Evolutionary conservation across 1,140 invertebrate genomes (phyloP).

Genomic region (Planococcus citri): DNA sequence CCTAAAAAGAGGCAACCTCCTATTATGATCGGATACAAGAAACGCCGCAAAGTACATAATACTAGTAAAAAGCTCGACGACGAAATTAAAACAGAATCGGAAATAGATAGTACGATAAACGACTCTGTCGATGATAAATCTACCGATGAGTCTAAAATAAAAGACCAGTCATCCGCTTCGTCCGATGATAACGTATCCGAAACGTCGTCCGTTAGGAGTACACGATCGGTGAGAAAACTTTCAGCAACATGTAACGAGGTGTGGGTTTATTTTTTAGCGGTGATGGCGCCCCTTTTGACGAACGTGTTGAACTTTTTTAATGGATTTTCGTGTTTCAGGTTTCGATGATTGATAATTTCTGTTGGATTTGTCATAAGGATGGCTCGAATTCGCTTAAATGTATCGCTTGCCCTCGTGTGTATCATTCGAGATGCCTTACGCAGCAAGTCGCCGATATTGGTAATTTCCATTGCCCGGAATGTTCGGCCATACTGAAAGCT

Average conservation of each 20-base stretch:
- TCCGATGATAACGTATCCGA: not conserved
- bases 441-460: constrained; percentile 35
- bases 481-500: constrained; percentile 59
- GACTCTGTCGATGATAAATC: not conserved
- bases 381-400: constrained; percentile 49
- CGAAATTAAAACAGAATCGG: not conserved
- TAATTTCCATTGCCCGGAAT: constrained; percentile 80
- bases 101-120: not conserved
- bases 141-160: not conserved
- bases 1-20: not conserved
- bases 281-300: not conserved
- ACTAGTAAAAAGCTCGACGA: not conserved
- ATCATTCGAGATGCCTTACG: constrained; percentile 63
- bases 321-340: not conserved
- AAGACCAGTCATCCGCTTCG: not conserved
- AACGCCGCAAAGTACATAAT: not conserved
- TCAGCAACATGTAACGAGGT: not conserved
- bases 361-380: constrained; percentile 75
- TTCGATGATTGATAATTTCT: constrained; percentile 52
- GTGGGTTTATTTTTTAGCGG: not conserved
- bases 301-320: not conserved
- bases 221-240: not conserved
- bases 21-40: constrained; percentile 7
- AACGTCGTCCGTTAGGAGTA: not conserved
- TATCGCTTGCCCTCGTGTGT: constrained; percentile 71